Evolutionary conservation across 2,797 vertebrate genomes (phyloP).

Genomic region (Cryptoblepharus egeriae): DNA sequence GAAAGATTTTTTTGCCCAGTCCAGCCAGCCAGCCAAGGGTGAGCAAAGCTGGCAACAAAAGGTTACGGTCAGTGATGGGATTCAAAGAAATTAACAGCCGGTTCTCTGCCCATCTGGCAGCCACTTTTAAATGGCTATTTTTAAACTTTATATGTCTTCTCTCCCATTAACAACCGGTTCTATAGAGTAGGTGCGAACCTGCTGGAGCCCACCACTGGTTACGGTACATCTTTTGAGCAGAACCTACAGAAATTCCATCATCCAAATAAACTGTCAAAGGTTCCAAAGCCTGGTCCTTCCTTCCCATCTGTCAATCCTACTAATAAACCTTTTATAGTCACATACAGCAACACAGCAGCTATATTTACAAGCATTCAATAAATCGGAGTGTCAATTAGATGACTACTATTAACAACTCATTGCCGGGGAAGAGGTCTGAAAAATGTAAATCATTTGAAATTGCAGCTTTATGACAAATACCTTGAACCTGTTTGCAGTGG

Average conservation of each 20-base stretch:
- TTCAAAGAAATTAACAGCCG: too few species aligned
- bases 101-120: too few species aligned
- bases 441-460: not conserved
- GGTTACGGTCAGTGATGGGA: too few species aligned
- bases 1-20: not conserved
- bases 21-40: not conserved
- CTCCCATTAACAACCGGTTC: too few species aligned
- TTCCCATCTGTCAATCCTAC: not conserved
- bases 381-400: constrained; percentile 1
- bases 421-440: not conserved
- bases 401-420: not conserved
- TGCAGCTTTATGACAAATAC: constrained; percentile 40
- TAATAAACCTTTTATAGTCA: not conserved
- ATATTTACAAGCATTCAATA: not conserved
- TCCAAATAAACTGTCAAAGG: not conserved
- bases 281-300: not conserved
- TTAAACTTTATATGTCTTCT: too few species aligned
- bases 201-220: too few species aligned
- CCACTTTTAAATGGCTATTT: too few species aligned
- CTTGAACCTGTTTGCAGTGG: constrained; percentile 32
- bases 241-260: not conserved
- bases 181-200: too few species aligned
- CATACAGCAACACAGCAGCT: not conserved
- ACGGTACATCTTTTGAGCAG: too few species aligned
- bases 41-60: not conserved